Evolutionary conservation across 2,888 invertebrate genomes (phyloP), one percentile per base, ranked within the genome.

Genomic region (Saturnia pavonia): DNA sequence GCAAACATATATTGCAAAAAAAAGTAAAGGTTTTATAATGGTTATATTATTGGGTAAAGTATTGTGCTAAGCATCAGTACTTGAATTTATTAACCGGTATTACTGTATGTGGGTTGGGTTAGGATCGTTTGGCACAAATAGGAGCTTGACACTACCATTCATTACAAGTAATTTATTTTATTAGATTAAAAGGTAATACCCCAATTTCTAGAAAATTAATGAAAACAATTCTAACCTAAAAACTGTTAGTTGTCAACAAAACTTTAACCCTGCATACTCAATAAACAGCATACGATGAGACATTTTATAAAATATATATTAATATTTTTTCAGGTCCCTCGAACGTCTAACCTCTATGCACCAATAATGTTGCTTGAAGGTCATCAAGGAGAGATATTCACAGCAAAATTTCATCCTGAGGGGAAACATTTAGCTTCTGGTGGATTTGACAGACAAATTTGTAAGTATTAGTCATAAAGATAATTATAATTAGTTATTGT

Each of bases 321-420:
- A 68, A 40, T 34, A 68, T 70, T 57, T 65, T 81, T 84, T 92
- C 95, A 96, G 80, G 96, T 97, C 45, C 96, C 96, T 57, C 94
- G 99, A 74, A 98, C 98, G 16, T 99, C 99, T 0, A 97, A 96
- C 77, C 94, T 99, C 1, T 95, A 97, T 85, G 96, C 99, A 0
- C 99, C 99, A 0, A 99, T 99, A 71, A 99, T 99, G 99, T 94
- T 98, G 57, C 90, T 99, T 69, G 98, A 98, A 84, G 99, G 99
- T 0, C 99, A 99, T 86, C 98, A 98, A 86, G 99, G 99, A 14
- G 99, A 99, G 89, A 97, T 99, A 79, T 99, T 98, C 86, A 95
- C 97, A 3, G 95, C 97, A 11, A 97, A 98, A 88, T 99, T 99
- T 88, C 99, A 99, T 86, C 99, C 99, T 0, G 99, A 99, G 85